These are phyloP conservation scores for Phalacrocorax carbo DNA, from an alignment of 2,113 vertebrate genomes.

Conservation along the genomic window DNA sequence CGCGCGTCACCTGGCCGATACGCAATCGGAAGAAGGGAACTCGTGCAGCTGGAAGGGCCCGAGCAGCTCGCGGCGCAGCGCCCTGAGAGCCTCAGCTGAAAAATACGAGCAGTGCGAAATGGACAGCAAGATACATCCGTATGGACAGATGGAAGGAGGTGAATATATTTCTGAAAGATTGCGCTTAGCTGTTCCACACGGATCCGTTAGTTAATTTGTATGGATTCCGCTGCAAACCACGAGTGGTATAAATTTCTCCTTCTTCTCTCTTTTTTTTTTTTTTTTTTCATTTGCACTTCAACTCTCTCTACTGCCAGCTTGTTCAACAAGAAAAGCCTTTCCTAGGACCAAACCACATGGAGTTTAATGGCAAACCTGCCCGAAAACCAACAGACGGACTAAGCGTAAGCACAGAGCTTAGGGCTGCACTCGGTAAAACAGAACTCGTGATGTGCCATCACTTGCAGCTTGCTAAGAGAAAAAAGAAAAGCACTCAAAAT, in stretches of 20 bases:
- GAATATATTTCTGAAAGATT: accelerated
- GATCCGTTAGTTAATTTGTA: accelerated
- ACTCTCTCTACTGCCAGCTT: not conserved
- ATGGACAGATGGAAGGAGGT: accelerated
- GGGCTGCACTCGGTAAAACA: accelerated
- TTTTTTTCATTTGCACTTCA: not conserved
- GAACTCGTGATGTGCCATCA: accelerated
- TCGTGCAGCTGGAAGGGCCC: not conserved
- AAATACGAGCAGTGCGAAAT: accelerated
- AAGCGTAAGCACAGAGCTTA: not conserved
- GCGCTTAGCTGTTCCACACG: not conserved
- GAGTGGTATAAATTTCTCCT: not conserved
- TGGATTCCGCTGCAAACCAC: not conserved
- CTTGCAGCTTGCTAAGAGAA: not conserved
- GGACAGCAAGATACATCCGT: accelerated
- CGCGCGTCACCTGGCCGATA: accelerated
- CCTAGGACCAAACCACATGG: not conserved
- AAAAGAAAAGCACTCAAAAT: not conserved
- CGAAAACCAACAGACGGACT: not conserved
- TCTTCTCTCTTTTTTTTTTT: not conserved
- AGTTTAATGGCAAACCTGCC: not conserved
- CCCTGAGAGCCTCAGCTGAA: not conserved
- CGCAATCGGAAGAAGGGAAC: accelerated
- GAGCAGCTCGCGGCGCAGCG: accelerated
- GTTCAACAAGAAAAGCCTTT: not conserved